phyloP scores from a whole-genome alignment of 2,113 vertebrate species.

The Bostrychus sinensis region DNA sequence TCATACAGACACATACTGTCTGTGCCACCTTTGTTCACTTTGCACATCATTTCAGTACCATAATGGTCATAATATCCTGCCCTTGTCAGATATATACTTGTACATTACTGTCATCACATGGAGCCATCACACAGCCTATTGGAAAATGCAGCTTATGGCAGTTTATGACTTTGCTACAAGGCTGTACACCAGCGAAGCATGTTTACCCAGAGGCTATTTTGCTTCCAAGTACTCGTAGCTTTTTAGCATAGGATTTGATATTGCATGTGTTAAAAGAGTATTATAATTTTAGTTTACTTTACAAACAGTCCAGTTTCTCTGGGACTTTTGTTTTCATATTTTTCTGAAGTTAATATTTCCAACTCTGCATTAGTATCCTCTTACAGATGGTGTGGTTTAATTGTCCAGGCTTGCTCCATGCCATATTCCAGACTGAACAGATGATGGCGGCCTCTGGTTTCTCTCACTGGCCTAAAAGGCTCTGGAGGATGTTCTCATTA shows the following conservation, averaged over 20 bases:
- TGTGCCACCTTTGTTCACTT: not conserved
- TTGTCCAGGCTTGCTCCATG: constrained; percentile 58
- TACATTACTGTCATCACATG: constrained; percentile 36
- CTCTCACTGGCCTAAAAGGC: constrained; percentile 63
- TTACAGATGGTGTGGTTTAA: constrained; percentile 71
- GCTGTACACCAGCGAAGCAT: constrained; percentile 41
- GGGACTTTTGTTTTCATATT: constrained; percentile 4
- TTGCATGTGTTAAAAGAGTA: no score
- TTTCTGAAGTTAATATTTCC: constrained; percentile 24
- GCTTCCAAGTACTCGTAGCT: constrained; percentile 5
- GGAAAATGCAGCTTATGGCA: constrained; percentile 60
- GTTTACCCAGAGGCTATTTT: constrained; percentile 57
- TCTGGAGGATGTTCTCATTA: constrained; percentile 86
- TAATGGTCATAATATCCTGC: constrained; percentile 10
- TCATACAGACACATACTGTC: not conserved
- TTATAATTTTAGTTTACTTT: constrained; percentile 9
- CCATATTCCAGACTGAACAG: constrained; percentile 75
- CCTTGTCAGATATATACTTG: constrained; percentile 11
- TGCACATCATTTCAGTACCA: not conserved
- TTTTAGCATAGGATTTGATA: not conserved
- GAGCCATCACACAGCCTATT: constrained; percentile 40
- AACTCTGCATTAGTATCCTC: constrained; percentile 38
- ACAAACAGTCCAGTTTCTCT: constrained; percentile 9
- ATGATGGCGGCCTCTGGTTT: constrained; percentile 82
- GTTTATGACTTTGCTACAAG: constrained; percentile 47